Base-by-base conservation (phyloP, 1,140 invertebrate genomes). In the Drosophila orosa region DNA sequence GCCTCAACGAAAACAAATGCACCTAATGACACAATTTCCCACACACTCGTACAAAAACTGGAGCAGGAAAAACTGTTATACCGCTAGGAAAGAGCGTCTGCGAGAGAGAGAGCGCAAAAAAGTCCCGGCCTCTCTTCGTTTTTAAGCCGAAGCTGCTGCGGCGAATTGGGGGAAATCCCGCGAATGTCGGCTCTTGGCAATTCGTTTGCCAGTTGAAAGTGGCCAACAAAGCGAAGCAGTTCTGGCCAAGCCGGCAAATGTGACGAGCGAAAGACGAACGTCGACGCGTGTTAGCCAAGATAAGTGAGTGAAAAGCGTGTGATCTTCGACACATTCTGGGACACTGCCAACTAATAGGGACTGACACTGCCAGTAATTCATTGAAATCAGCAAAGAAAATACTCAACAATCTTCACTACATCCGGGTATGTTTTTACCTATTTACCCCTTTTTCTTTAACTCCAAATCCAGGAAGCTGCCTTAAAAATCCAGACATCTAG, bases 11-110 rank as follows among this genome's bases (percentile, higher is more conserved):
- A 89, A 89, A 89, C 84, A 89, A 89, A 89, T 89, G 84, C 84
- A 89, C 84, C 84, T 89, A 89, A 89, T 89, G 84, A 89, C 84
- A 89, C 84, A 89, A 89, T 89, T 86, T 89, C 52, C 73, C 67
- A 68, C 63, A 76, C 66, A 47, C 56, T 66, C 52, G 59, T 42
- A 58, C 15, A 50, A 54, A 65, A 81, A 81, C 50, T 81, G 52
- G 50, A 69, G 33, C 81, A 71, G 12, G 31, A 39, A 35, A 67
- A 86, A 86, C 83, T 86, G 83, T 86, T 86, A 86, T 86, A 86
- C 83, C 31, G 22, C 58, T 12, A 87, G 77, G 83, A 76, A 84
- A 58, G 48, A n/a, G 19, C 66, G n/a, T 12, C 29, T 33, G 13
- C 2, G 45, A n/a, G 24, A 81, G 83, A 82, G 83, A 55, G 48